Evolutionary conservation across 2,888 invertebrate species (phyloP).

Genomic region (Tridacna gigas): DNA sequence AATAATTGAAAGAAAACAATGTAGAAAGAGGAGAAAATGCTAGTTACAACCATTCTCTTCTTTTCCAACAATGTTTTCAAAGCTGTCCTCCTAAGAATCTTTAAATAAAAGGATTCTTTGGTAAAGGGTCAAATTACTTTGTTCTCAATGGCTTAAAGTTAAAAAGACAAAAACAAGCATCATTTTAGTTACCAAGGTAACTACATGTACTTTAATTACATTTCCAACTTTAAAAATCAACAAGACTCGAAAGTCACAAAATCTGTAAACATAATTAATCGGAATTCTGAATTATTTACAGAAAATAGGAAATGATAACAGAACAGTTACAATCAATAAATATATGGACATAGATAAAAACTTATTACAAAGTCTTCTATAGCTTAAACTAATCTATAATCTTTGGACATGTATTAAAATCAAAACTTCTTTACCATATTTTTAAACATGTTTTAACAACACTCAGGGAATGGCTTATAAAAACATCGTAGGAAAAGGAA

Average conservation of each 20-base stretch:
- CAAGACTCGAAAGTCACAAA: not conserved
- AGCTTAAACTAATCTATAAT: too few relatives aligned
- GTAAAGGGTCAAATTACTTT: not conserved
- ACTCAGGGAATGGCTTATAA: too few relatives aligned
- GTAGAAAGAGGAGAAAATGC: slow-evolving; percentile 4
- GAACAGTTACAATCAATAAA: too few relatives aligned
- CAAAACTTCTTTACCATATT: too few relatives aligned
- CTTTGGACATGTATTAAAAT: too few relatives aligned
- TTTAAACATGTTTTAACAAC: too few relatives aligned
- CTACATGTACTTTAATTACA: slow-evolving; percentile 2
- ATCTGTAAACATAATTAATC: too few relatives aligned
- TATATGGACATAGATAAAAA: too few relatives aligned
- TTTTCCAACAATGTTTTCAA: not conserved
- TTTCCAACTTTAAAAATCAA: slow-evolving; percentile 14
- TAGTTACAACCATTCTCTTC: not conserved
- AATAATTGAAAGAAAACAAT: not conserved
- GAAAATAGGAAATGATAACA: too few relatives aligned
- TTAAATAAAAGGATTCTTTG: not conserved
- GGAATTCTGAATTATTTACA: too few relatives aligned
- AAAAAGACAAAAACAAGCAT: not conserved
- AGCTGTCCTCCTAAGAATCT: not conserved
- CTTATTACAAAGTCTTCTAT: too few relatives aligned
- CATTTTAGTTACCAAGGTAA: slow-evolving; percentile 2
- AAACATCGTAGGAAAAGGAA: too few relatives aligned
- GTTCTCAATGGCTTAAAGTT: not conserved